Base-by-base conservation (phyloP, 2,797 vertebrate genomes). In the Fistularia commersonii region DNA sequence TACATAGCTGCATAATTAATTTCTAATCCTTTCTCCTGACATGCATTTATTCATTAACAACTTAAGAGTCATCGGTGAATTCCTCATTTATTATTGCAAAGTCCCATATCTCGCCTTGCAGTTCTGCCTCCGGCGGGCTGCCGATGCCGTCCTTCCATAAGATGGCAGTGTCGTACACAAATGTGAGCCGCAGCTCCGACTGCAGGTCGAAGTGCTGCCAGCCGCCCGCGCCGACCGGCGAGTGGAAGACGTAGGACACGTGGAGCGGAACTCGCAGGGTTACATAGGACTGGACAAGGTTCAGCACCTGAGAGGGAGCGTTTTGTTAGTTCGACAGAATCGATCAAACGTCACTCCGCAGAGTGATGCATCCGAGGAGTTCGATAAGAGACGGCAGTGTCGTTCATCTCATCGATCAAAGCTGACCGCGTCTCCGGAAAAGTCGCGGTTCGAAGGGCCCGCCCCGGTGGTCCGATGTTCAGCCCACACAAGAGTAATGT, bases 81-180 rank as follows among this genome's bases (percentile, higher is more conserved):
- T 1, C 10, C 10, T 9, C 13, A 7, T 1, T 15, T 9, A 36
- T 10, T 6, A 36, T 14, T 8, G 8, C 7, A 48, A 10, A 3
- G 3, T 6, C 11, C 15, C 15, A 15, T 13, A 34, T 13, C 79
- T 13, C 65, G 88, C 96, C 96, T 91, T 98, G 94, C 7, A 98
- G 88, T 40, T 96, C 95, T 5, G 94, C 93, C 34, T 95, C 93
- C 0, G 95, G 93, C 0, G 96, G 95, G 75, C 95, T 98, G 0
- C 94, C 94, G 0, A 99, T 90, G 0, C 96, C 96, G 0, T 97
- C 95, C 58, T 82, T 90, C 96, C 96, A 99, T 80, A 99, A 89
- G 91, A 98, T 97, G 92, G 96, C 95, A 68, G 96, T 99, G 88
- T 99, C 96, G 48, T 99, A 99, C 79, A 98, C 96, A 3, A 99